A percentile compares a stretch with the other conserved stretches of the same genome.
Conservation (phyloP, 2,113 vertebrate species). For the Boulengeromyrus knoepffleri region DNA sequence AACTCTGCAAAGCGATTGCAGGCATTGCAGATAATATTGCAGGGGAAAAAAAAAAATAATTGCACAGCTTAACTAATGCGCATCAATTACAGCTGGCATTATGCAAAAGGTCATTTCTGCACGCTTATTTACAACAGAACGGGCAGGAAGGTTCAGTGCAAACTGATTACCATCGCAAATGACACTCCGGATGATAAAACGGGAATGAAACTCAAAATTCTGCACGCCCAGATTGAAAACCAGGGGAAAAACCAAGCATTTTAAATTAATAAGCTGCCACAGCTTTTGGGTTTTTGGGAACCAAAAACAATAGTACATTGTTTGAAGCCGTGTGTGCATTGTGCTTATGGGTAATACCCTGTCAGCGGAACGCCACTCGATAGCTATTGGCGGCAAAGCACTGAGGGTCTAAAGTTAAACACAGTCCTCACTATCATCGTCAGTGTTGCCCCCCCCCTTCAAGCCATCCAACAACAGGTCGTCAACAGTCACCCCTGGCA, state of each 20-base stretch:
- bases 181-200: neutral
- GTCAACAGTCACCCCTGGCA: neutral
- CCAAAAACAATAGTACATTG: neutral
- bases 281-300: neutral
- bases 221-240: neutral
- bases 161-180: slow-evolving; percentile 11
- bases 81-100: slow-evolving; percentile 10
- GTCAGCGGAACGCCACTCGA: neutral
- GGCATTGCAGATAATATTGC: neutral
- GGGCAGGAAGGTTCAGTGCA: neutral
- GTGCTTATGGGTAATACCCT: slow-evolving; percentile 13
- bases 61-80: slow-evolving; percentile 5
- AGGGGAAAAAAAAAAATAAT: neutral
- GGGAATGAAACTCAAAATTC: neutral
- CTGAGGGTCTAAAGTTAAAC: neutral
- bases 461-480: neutral
- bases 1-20: neutral
- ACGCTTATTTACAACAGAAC: neutral
- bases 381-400: slow-evolving; percentile 1
- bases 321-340: neutral
- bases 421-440: neutral
- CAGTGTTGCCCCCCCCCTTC: neutral
- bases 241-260: neutral
- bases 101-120: slow-evolving; percentile 14
- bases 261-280: neutral